Percentiles rank a stretch among this genome's conserved stretches.
These are phyloP conservation scores for Crossaster papposus DNA, from an alignment of 53 echinoderm and acorn worm species.

Conservation along the genomic window DNA sequence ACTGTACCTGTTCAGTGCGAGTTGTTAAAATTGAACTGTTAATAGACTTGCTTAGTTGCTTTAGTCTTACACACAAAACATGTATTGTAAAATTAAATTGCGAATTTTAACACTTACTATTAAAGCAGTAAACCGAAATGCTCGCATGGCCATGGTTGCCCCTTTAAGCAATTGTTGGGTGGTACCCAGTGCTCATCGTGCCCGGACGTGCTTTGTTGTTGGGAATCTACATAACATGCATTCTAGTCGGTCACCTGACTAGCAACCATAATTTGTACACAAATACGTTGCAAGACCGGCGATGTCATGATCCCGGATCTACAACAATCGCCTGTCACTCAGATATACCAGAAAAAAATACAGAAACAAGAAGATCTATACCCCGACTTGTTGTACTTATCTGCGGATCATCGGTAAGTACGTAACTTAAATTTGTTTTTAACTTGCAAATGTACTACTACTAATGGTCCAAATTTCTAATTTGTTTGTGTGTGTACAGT, in stretches of 20 bases:
- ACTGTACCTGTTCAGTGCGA: too few species aligned
- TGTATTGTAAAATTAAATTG: too few species aligned
- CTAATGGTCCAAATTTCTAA: too few species aligned
- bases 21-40: too few species aligned
- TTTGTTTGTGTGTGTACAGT: too few species aligned
- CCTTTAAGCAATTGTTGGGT: background rate
- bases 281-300: background rate
- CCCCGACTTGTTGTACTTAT: background rate
- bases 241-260: background rate
- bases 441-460: too few species aligned
- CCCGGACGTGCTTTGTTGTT: background rate
- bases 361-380: background rate
- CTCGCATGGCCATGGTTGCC: background rate
- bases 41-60: too few species aligned
- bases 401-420: background rate
- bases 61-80: too few species aligned
- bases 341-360: too few species aligned
- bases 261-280: background rate
- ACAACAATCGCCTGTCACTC: too few species aligned
- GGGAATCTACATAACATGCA: background rate
- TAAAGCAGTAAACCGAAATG: background rate
- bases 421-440: background rate
- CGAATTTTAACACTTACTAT: background rate
- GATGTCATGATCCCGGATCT: too few species aligned
- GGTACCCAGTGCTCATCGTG: background rate